Evolutionary conservation across 2,888 invertebrate species (phyloP).

Genomic region (Drosophila ustulata): DNA sequence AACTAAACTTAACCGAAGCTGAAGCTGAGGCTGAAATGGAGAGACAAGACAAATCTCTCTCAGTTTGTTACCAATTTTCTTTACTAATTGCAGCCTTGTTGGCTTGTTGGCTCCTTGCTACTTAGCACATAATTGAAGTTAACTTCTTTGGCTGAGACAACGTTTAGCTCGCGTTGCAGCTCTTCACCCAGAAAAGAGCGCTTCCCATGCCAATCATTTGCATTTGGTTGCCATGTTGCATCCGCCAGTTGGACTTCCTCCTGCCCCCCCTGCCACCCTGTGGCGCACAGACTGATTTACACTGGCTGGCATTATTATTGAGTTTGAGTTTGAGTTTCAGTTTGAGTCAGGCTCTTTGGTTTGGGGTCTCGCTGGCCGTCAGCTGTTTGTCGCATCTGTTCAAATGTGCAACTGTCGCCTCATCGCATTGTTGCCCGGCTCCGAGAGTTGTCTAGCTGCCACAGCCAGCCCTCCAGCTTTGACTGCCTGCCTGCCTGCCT

Average conservation of each 20-base stretch:
- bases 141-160: slow-evolving; percentile 52
- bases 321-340: no score
- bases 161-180: slow-evolving; percentile 18
- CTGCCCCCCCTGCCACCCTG: background rate
- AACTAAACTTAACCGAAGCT: slow-evolving; percentile 5
- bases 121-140: slow-evolving; percentile 75
- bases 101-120: slow-evolving; percentile 58
- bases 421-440: slow-evolving; percentile 52
- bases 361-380: slow-evolving; percentile 28
- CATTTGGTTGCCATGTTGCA: slow-evolving; percentile 41
- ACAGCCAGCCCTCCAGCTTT: background rate
- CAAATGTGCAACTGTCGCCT: slow-evolving; percentile 73
- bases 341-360: slow-evolving; percentile 3
- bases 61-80: slow-evolving; percentile 51
- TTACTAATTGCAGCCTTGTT: slow-evolving; percentile 51
- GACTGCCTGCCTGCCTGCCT: background rate
- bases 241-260: slow-evolving; percentile 23
- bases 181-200: slow-evolving; percentile 57
- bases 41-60: slow-evolving; percentile 43
- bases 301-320: slow-evolving; percentile 71
- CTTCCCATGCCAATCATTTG: slow-evolving; percentile 80
- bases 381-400: slow-evolving; percentile 76
- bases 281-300: slow-evolving; percentile 54
- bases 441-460: slow-evolving; percentile 11
- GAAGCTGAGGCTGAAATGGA: background rate